Evolutionary conservation across 2,888 invertebrate genomes (phyloP), one percentile per base, ranked within the genome.

Genomic region (Lutraria lutraria): DNA sequence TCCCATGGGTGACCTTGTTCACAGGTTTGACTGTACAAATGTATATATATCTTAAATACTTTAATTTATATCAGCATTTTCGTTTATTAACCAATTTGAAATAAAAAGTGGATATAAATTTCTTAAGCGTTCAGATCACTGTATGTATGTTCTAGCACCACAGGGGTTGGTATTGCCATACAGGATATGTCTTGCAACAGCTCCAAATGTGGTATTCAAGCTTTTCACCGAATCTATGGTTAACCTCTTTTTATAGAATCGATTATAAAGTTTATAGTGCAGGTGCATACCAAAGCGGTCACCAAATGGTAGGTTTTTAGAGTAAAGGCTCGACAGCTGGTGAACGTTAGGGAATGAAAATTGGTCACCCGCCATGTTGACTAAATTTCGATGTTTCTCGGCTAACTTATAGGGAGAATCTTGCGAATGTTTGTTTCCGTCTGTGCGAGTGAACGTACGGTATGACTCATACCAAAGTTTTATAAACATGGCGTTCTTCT

Each of bases 281-380:
- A 95, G 84, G 80, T 96, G 96, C 13, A 96, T 93, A 13, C 95
- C 95, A 86, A 95, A 94, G 87, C 94, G 94, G 16, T 93, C 72
- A 43, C 84, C 82, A 94, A 94, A 94, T 90, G 93, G 82, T 34
- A 92, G 90, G 31, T 90, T 90, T 1, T 89, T 91, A 0, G 89
- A 56, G 88, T 94, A 95, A 1, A 94, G 34, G 52, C 90, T 83
- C 12, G 90, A 72, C 0, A 93, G 54, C 72, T 89, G 82, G 15
- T 92, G 88, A 52, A 89, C 90, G 81, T 94, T 92, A 6, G 94
- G 94, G 12, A 86, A 92, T 13, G 94, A 89, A 88, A 95, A 91
- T 1, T 88, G 81, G 19, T 91, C 86, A 15, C 93, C 93, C 43
- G 92, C 94, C 19, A 94, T 90, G 76, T 93, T 93, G 13, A 94